Conservation (phyloP, 2,113 vertebrate species). For the Zosterops pallidus region DNA sequence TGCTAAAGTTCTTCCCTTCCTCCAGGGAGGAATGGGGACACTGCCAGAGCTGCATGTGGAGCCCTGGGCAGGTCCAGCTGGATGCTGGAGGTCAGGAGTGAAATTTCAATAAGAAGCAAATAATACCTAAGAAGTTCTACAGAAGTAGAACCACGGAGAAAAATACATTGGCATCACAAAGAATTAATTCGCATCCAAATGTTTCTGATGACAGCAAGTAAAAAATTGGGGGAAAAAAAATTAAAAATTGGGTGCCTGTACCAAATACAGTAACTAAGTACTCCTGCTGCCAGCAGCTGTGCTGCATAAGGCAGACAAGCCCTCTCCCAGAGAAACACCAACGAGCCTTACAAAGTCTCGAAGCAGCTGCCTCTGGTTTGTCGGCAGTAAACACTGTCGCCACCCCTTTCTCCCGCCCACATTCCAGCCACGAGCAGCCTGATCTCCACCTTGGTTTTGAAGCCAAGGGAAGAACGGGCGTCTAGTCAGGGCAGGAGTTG, state of each 20-base stretch:
- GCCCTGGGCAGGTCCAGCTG: not conserved
- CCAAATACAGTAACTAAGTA: not conserved
- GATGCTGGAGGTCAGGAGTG: not conserved
- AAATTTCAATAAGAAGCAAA: not conserved
- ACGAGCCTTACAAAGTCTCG: not conserved
- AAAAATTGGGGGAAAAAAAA: not conserved
- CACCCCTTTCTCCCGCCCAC: conserved; percentile 21
- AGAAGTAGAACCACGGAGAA: not conserved
- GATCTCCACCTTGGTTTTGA: not conserved
- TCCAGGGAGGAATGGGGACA: not conserved
- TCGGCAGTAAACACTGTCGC: not conserved
- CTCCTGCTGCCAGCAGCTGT: not conserved
- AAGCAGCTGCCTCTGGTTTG: not conserved
- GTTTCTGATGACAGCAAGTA: not conserved
- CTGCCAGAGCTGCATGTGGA: not conserved
- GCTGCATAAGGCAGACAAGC: not conserved
- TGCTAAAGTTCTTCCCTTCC: not conserved
- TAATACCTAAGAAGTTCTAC: not conserved
- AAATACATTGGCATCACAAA: not conserved
- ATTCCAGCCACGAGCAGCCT: not conserved
- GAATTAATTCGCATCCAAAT: not conserved
- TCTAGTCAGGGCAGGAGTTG: not conserved
- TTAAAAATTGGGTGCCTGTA: not conserved
- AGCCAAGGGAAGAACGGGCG: not conserved
- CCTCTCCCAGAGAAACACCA: not conserved